phyloP scores from a whole-genome alignment of 2,888 invertebrate genomes.

The Timema cristinae region DNA sequence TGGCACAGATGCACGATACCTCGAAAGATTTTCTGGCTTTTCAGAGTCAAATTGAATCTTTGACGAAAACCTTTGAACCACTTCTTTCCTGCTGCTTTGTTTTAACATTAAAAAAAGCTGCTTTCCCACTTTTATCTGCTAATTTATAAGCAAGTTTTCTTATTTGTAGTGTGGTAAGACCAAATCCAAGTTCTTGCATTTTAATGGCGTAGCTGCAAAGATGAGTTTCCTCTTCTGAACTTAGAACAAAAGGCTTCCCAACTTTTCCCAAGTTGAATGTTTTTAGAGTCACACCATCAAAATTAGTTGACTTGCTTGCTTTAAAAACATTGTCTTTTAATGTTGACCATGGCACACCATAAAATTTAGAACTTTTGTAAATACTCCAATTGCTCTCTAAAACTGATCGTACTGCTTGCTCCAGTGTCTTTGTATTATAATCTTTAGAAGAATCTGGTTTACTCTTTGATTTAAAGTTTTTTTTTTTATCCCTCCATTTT shows the following conservation, averaged over 20 bases:
- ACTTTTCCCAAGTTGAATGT: neutral
- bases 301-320: neutral
- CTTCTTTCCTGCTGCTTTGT: neutral
- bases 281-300: neutral
- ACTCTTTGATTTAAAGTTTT: too few species aligned
- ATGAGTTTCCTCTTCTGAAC: neutral
- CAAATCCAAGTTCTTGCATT: constrained; percentile 4
- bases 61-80: neutral
- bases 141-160: constrained; percentile 3
- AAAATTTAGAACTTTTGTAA: neutral
- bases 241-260: neutral
- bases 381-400: neutral
- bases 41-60: neutral
- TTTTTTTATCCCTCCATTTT: too few species aligned
- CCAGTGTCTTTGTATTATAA: neutral
- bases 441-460: too few species aligned
- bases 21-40: too few species aligned
- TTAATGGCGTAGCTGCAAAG: neutral
- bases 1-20: too few species aligned
- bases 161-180: neutral
- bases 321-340: neutral
- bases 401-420: too few species aligned
- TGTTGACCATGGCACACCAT: neutral
- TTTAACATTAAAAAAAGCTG: too few species aligned
- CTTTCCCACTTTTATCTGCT: neutral